Evolutionary conservation across 2,797 vertebrate species (phyloP), one percentile per base, ranked within the genome.

Genomic region (Glossophaga mutica): DNA sequence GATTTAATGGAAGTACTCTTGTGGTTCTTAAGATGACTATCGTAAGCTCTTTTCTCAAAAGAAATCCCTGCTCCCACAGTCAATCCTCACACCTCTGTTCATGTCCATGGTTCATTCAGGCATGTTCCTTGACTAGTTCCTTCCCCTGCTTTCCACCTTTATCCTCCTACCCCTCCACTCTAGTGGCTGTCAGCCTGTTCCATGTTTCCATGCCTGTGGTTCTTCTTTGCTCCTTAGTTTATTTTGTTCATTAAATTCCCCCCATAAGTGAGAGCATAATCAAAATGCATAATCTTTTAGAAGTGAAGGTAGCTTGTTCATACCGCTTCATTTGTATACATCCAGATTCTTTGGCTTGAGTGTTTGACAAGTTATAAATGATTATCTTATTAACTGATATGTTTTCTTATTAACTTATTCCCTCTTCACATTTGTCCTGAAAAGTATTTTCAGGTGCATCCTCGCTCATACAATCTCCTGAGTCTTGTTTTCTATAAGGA

Each of bases 361-460:
- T 70, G 70, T 89, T 74, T 83, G 52, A 57, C 55, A 93, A 6
- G 2, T 37, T 73, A 91, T 68, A 81, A 82, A 71, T 57, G 24
- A 65, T 32, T 93, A 39, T 39, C 15, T 48, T 71, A 21, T 37
- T 90, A 87, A 77, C 2, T 91, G 12, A 39, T 7, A 42, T 34
- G 79, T 82, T 78, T 76, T 39, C 19, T 48, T 71, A 21, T n/a
- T 90, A 87, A 81, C 3, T 91, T 50, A 88, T 74, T 88, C 68
- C 24, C 32, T 50, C 42, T 39, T 39, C 2, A 77, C 21, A 68
- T 77, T 85, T 90, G 22, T 90, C 21, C 12, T 67, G 48, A 79
- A 90, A 91, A 89, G n/a, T 89, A 67, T 92, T 95, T 96, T 82
- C 44, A 89, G 42, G 57, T 89, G 26, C 15, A 84, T 76, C 2